These are phyloP conservation scores for Sebastes aleutianus DNA, from an alignment of 2,797 vertebrate genomes.

Conservation along the genomic window DNA sequence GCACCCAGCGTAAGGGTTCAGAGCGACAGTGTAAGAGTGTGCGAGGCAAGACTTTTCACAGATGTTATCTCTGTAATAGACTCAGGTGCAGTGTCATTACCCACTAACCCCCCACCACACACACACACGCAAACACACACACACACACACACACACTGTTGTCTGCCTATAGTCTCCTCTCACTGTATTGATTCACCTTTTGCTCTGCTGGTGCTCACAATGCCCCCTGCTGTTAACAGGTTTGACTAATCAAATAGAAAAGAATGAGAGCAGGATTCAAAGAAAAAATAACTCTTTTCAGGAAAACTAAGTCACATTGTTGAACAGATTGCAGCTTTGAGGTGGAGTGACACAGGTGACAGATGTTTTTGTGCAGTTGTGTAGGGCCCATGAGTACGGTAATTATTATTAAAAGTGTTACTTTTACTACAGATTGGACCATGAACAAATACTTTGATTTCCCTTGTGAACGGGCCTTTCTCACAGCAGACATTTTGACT, in stretches of 20 bases:
- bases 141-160: neutral
- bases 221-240: neutral
- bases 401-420: neutral
- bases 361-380: neutral
- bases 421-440: neutral
- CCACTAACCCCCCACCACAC: neutral
- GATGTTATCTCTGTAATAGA: slow-evolving; percentile 26
- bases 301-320: neutral
- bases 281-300: neutral
- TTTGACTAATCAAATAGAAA: neutral
- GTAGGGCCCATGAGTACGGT: neutral
- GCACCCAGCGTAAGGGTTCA: neutral
- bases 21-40: neutral
- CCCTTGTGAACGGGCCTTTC: neutral
- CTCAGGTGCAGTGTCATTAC: slow-evolving; percentile 30
- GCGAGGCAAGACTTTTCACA: neutral
- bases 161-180: neutral
- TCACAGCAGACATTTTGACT: too few species aligned
- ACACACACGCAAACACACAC: neutral
- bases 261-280: neutral
- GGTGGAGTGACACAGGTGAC: neutral
- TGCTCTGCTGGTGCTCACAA: slow-evolving; percentile 9
- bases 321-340: neutral
- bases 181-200: slow-evolving; percentile 13
- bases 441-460: neutral